These are phyloP conservation scores for Sarcophaga carnaria DNA, from an alignment of 2,888 invertebrate species.

Conservation along the genomic window DNA sequence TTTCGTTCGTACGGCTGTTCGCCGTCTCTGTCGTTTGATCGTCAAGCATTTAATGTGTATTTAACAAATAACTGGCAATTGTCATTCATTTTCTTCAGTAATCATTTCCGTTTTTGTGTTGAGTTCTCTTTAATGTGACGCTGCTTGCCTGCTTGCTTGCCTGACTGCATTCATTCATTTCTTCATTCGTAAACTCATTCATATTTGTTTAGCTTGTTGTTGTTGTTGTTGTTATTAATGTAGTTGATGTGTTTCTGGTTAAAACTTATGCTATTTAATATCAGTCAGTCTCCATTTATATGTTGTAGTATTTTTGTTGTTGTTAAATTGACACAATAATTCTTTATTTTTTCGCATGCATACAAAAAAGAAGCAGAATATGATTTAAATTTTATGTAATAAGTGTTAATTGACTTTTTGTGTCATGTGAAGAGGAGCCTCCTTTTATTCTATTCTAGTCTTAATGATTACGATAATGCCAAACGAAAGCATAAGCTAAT, in stretches of 20 bases:
- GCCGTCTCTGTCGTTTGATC: conserved; percentile 62
- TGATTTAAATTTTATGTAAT: conserved; percentile 26
- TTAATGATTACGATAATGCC: neutral
- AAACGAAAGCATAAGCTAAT: neutral
- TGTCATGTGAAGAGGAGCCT: conserved; percentile 19
- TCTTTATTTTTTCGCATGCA: conserved; percentile 5
- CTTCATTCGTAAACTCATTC: conserved; percentile 29
- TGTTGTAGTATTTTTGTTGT: neutral
- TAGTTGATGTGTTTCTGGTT: neutral
- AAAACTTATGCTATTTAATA: neutral
- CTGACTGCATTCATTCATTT: conserved; percentile 16
- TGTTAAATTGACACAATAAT: neutral
- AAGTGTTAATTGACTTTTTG: conserved; percentile 63
- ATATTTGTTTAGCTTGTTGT: conserved; percentile 6
- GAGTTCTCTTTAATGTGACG: conserved; percentile 54
- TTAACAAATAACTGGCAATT: conserved; percentile 79
- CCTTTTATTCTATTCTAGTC: neutral
- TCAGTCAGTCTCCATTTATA: conserved; percentile 36
- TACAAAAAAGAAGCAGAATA: neutral
- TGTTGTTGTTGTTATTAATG: conserved; percentile 12
- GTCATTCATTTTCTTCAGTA: conserved; percentile 78
- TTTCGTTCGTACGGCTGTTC: neutral
- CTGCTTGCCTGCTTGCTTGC: no score
- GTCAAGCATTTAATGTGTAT: conserved; percentile 66
- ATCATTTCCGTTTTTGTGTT: conserved; percentile 77